These are phyloP conservation scores for Charanyca ferruginea DNA, from an alignment of 2,888 invertebrate species.

Conservation along the genomic window DNA sequence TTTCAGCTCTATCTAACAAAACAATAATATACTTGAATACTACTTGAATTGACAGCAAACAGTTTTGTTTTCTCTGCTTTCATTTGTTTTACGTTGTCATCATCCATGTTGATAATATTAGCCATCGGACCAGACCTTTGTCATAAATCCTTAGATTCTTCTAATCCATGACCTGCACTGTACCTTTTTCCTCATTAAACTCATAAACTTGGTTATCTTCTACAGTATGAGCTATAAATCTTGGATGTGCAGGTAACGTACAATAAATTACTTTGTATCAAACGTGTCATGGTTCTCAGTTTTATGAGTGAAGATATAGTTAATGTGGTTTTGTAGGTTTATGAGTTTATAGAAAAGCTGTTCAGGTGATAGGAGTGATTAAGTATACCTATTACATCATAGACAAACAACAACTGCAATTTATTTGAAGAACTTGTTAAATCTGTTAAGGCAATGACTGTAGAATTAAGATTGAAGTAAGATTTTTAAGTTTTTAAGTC, in stretches of 20 bases:
- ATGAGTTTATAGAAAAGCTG: conserved; percentile 13
- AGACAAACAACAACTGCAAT: neutral
- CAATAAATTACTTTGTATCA: conserved; percentile 48
- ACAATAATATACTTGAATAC: no score
- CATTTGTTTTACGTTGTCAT: no score
- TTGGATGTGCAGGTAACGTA: conserved; percentile 21
- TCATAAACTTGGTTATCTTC: conserved; percentile 29
- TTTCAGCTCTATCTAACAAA: no score
- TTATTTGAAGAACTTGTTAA: no score
- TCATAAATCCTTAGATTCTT: no score
- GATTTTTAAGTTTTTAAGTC: no score
- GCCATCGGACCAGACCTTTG: no score
- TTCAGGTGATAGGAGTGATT: conserved; percentile 1
- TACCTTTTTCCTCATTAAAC: conserved; percentile 29
- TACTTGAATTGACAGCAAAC: no score
- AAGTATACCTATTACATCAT: neutral
- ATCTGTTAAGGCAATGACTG: no score
- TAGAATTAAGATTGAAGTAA: no score
- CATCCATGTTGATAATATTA: neutral
- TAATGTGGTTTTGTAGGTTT: conserved; percentile 33
- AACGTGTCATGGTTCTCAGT: conserved; percentile 27
- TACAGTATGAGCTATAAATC: conserved; percentile 26
- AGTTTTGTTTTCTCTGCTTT: no score
- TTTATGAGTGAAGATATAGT: conserved; percentile 29
- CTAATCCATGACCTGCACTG: neutral